These are phyloP conservation scores for Dryobotodes eremita DNA, from an alignment of 2,888 invertebrate species.

Conservation along the genomic window DNA sequence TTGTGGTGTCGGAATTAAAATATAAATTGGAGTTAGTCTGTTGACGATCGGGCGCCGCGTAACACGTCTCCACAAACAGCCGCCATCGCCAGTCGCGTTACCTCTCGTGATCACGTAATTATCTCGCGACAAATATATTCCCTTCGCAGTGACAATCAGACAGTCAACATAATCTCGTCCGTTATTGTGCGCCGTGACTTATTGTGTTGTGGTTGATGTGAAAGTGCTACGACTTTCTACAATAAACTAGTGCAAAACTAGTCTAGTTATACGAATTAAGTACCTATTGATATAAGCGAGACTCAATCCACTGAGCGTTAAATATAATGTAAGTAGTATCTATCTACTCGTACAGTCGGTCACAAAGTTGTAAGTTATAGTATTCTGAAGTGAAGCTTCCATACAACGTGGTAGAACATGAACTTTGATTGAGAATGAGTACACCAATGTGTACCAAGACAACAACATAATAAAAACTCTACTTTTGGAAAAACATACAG, in stretches of 20 bases:
- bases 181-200: conserved; percentile 63
- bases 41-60: conserved; percentile 49
- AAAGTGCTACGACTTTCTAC: conserved; percentile 83
- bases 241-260: conserved; percentile 69
- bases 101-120: conserved; percentile 46
- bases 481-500: neutral
- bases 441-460: neutral
- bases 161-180: conserved; percentile 58
- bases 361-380: neutral
- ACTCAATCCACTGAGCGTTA: conserved; percentile 39
- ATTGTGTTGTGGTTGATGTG: conserved; percentile 71
- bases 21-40: conserved; percentile 58
- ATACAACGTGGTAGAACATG: neutral
- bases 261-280: conserved; percentile 65
- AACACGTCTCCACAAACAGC: conserved; percentile 50
- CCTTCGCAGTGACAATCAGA: conserved; percentile 72
- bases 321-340: conserved; percentile 58
- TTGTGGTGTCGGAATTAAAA: conserved; percentile 54
- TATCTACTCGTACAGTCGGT: neutral
- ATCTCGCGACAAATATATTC: conserved; percentile 56
- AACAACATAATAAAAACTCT: neutral
- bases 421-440: conserved; percentile 10
- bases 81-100: conserved; percentile 14
- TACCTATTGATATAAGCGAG: conserved; percentile 60
- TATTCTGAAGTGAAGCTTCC: neutral